phyloP scores from a whole-genome alignment of 2,888 invertebrate species.

The Atethmia centrago region DNA sequence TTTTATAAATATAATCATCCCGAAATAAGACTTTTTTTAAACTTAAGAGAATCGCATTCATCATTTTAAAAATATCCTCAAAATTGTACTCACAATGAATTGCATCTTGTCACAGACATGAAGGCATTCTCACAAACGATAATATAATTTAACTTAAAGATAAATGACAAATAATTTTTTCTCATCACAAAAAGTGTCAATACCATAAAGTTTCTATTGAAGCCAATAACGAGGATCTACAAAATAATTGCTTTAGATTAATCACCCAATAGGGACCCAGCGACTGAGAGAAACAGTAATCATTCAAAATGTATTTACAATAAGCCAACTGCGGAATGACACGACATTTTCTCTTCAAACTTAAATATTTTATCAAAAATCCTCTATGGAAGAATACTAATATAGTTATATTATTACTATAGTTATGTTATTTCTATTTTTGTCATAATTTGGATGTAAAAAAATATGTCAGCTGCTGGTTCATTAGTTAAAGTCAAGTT shows the following conservation, averaged over 20 bases:
- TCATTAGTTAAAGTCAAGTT: conserved; percentile 54
- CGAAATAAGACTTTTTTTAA: neutral
- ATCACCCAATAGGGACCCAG: conserved; percentile 59
- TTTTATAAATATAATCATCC: neutral
- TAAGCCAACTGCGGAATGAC: conserved; percentile 59
- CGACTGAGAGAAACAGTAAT: conserved; percentile 42
- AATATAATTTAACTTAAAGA: conserved; percentile 23
- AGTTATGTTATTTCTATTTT: conserved; percentile 36
- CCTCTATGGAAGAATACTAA: neutral
- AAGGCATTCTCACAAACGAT: conserved; percentile 19
- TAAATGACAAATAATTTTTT: conserved; percentile 57
- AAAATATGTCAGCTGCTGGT: conserved; percentile 54
- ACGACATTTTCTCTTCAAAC: conserved; percentile 52
- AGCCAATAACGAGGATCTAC: conserved; percentile 34
- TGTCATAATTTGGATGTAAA: conserved; percentile 25
- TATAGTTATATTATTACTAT: too few relatives aligned
- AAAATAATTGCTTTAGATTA: conserved; percentile 64
- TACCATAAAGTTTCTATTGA: conserved; percentile 52
- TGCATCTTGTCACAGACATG: conserved; percentile 16
- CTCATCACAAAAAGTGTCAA: conserved; percentile 52
- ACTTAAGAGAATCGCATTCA: neutral
- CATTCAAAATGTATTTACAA: conserved; percentile 64
- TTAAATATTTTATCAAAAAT: conserved; percentile 61
- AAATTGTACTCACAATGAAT: neutral
- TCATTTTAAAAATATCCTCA: neutral